Base-by-base conservation (phyloP, 2,113 vertebrate species). In the Rhadina sibilatrix region DNA sequence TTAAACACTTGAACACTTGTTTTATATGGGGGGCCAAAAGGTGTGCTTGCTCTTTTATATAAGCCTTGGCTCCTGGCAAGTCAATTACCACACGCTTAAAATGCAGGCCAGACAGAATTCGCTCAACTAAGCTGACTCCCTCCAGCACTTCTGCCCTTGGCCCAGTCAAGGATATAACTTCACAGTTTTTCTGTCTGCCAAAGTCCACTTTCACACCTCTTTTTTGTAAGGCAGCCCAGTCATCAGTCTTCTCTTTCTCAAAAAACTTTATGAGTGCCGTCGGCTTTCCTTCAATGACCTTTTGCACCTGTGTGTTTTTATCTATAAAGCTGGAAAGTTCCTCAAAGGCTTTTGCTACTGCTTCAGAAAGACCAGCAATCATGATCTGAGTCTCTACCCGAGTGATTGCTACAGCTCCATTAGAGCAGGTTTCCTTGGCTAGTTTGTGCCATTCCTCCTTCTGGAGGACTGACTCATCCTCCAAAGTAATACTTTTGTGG, bases 131-230 rank as follows among this genome's bases (percentile, higher is more conserved):
- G 11, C 40, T 10, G 31, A 93, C 77, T 46, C 72, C 97, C 5
- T 98, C 52, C 81, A 86, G 15, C 13, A 99, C 98, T 64, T 96
- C 54, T 6, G n/a, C 28, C 81, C 97, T 98, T 0, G 96, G 78
- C 12, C 99, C 99, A 57, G 42, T 97, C 33, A 99, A 70, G 42
- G 87, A 94, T 93, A 99, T 94, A 80, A 87, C 85, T 9, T 93
- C 97, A 30, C 27, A 11, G 22, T 78, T 96, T 3, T 38, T 63
- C 15, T 94, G 68, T 5, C 15, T 57, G 25, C 38, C 74, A 4
- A 98, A 97, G 60, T n/a, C 64, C 63, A 98, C 97, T 42, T 95
- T 94, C 64, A 99, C 88, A 11, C 63, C 87, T 17, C 92, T 94
- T 7, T 64, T 87, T 63, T 80, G 64, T 17, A 98, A 38, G 87